These are phyloP conservation scores for Oncorhynchus keta DNA, from an alignment of 2,113 vertebrate species.

Conservation along the genomic window DNA sequence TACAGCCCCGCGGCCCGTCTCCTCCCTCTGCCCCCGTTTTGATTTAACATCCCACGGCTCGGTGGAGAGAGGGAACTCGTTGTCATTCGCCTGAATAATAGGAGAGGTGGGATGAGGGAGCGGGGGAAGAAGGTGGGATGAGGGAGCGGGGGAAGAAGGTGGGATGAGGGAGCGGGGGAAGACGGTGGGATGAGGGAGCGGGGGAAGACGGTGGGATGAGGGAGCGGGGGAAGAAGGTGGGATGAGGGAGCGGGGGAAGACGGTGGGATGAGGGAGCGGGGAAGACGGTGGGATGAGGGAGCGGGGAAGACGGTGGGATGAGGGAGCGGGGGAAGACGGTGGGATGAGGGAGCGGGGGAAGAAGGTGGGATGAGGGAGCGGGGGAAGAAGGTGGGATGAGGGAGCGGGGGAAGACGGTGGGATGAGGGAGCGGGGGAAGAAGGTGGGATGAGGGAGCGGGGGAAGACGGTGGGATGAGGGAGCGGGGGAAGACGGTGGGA, in stretches of 20 bases:
- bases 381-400: conserved; percentile 2
- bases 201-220: conserved; percentile 3
- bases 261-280: conserved; percentile 15
- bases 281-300: background rate
- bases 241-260: conserved; percentile 5
- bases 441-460: conserved; percentile 2
- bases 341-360: conserved; percentile 13
- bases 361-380: conserved; percentile 1
- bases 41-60: conserved; percentile 69
- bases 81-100: conserved; percentile 63
- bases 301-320: too few species aligned
- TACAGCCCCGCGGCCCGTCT: conserved; percentile 62
- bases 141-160: background rate
- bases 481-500: background rate
- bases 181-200: conserved; percentile 7
- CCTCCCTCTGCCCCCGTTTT: conserved; percentile 65
- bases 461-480: conserved; percentile 7
- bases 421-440: too few species aligned
- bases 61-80: conserved; percentile 55
- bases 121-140: conserved; percentile 2
- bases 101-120: conserved; percentile 4
- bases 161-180: background rate
- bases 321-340: conserved; percentile 5
- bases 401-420: background rate
- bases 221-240: background rate